Evolutionary conservation across 1,140 invertebrate species (phyloP).

Genomic region (Belonocnema kinseyi): DNA sequence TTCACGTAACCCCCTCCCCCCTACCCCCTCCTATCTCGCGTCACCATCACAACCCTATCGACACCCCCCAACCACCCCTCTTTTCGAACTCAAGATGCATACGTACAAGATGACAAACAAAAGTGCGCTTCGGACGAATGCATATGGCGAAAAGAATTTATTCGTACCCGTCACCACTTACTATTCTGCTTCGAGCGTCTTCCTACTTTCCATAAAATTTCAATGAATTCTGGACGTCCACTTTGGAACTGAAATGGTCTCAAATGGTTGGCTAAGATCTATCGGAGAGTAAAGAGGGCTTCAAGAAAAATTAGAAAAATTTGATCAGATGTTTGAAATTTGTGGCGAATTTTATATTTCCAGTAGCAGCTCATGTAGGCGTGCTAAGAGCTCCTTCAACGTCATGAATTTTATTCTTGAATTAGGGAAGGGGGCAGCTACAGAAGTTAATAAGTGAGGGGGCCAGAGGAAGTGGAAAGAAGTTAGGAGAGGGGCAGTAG

Average conservation of each 20-base stretch:
- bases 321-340: too few species aligned
- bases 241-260: not conserved
- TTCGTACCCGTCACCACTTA: conserved; percentile 47
- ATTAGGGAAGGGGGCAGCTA: too few species aligned
- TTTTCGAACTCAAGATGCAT: not conserved
- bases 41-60: conserved; percentile 40
- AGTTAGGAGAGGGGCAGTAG: too few species aligned
- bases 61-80: conserved; percentile 44
- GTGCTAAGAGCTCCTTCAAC: too few species aligned
- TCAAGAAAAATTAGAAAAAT: too few species aligned
- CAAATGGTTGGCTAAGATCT: not conserved
- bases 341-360: too few species aligned
- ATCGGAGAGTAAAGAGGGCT: too few species aligned
- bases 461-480: too few species aligned
- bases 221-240: conserved; percentile 61
- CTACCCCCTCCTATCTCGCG: not conserved
- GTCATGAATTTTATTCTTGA: too few species aligned
- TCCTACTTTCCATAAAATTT: conserved; percentile 69
- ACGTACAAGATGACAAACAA: conserved; percentile 14
- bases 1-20: conserved; percentile 25
- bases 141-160: conserved; percentile 28
- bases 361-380: too few species aligned
- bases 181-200: conserved; percentile 67
- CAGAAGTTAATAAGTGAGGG: too few species aligned
- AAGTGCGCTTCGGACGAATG: conserved; percentile 2